A percentile compares a stretch with the other conserved stretches of the same genome.
These are phyloP conservation scores for Eulemur mongoz DNA, from an alignment of 2,797 vertebrate genomes.

Conservation along the genomic window DNA sequence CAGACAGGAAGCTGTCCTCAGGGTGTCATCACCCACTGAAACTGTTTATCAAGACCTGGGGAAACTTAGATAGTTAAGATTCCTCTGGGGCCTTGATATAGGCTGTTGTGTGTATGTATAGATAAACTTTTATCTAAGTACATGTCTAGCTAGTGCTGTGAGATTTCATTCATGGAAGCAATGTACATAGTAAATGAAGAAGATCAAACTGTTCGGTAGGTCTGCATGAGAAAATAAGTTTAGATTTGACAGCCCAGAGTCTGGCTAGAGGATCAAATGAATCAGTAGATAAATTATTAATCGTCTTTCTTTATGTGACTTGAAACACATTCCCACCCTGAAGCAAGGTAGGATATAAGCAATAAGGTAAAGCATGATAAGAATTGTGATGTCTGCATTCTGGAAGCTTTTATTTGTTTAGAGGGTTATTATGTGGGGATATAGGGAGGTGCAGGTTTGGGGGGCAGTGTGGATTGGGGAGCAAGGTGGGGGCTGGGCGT, in stretches of 20 bases:
- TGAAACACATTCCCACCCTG: conserved; percentile 18
- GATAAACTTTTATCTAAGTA: background rate
- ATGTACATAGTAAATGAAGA: background rate
- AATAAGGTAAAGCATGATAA: background rate
- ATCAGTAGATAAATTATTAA: conserved; percentile 44
- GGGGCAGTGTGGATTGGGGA: no score
- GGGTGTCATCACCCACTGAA: conserved; percentile 11
- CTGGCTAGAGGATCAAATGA: conserved; percentile 31
- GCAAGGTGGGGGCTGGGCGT: background rate
- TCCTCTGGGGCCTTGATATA: background rate
- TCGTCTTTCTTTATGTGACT: conserved; percentile 38
- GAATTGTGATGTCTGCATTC: background rate
- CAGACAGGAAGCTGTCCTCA: conserved; percentile 6
- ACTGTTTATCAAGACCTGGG: background rate
- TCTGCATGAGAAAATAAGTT: background rate
- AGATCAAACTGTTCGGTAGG: background rate
- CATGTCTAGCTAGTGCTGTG: background rate
- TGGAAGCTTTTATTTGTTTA: background rate
- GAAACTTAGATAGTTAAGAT: conserved; percentile 3
- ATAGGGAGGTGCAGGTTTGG: background rate
- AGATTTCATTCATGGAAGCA: background rate
- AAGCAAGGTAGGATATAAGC: conserved; percentile 27
- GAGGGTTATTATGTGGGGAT: background rate
- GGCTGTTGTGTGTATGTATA: background rate
- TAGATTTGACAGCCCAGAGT: background rate